Evolutionary conservation across 1,140 invertebrate genomes (phyloP), one percentile per base, ranked within the genome.

Genomic region (Propsilocerus akamusi): DNA sequence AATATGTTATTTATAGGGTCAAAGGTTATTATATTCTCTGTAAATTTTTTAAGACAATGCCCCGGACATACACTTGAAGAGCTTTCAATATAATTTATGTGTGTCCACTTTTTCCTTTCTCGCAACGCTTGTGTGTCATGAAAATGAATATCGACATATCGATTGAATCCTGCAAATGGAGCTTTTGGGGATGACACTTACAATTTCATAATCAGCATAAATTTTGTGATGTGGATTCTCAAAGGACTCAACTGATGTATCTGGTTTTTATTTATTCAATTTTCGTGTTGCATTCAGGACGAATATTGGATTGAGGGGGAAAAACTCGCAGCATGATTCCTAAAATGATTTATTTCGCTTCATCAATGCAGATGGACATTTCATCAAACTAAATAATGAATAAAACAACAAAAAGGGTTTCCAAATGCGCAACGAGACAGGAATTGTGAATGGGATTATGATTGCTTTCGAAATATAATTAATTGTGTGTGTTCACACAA

Each of bases 81-180:
- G 22, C 22, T 41, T 41, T 41, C 34, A 41, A 41, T 41, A 20
- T 41, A 41, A 41, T 41, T 41, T 41, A 41, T 41, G 34, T 41
- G 5, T 41, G 8, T 20, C 5, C 4, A 20, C 4, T 41, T 20
- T n/a, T 37, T 37, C 20, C 22, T 17, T 20, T 41, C 17, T 41
- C n/a, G n/a, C n/a, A n/a, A n/a, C n/a, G 17, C 17, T 12, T 30
- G 11, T 4, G 14, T n/a, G 28, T n/a, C 28, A 3, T 12, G 14
- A 30, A 10, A 30, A 7, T 41, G 12, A 20, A 20, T 41, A 20
- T n/a, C 34, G n/a, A 17, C 34, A 41, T 17, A 20, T 7, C 8
- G 10, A 41, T 41, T 11, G 28, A 30, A n/a, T 30, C 28, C 14
- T 30, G 28, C 11, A 12, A 30, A 12, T 30, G 14, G 14, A 30